Evolutionary conservation across 2,113 vertebrate species (phyloP), one percentile per base, ranked within the genome.

Genomic region (Calypte anna): DNA sequence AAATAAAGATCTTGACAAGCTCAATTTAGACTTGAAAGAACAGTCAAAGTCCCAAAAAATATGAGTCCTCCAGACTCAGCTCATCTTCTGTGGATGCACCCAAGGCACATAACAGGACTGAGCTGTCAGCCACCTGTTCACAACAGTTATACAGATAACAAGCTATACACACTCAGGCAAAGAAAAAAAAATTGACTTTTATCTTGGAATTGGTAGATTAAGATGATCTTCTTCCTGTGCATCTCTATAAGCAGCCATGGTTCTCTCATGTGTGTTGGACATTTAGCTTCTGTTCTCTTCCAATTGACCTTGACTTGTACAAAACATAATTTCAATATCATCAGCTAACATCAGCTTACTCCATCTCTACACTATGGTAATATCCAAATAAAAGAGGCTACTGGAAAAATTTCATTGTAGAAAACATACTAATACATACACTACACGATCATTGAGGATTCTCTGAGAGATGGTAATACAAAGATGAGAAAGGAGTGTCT

Each of bases 271-370:
- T 31, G 38, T 55, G 38, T 20, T 72, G 28, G 23, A 75, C 79
- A 64, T 87, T 79, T 75, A 92, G 78, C 14, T 79, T 48, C 28
- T 66, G 30, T 33, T 62, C 61, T 64, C 50, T 91, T 91, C 58
- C 62, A 75, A 3, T 24, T 79, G 53, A 82, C 75, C 79, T 87
- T 90, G 50, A 82, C 55, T 85, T n/a, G 18, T 75, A 72, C 68
- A 67, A 88, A 81, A 48, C 10, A 57, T 64, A 36, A 51, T 68
- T 79, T 79, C 74, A 76, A 40, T 72, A 66, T 86, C 75, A 75
- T 75, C 82, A 82, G 23, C 72, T 94, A 74, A 81, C 36, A 77
- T 70, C 72, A 88, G 82, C 76, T 85, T 88, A 76, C 93, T 92
- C 69, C 53, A 63, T 78, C 28, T 53, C 64, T 70, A 21, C 31